A percentile compares a stretch with the other conserved stretches of the same genome.
phyloP scores from a whole-genome alignment of 2,113 vertebrate species.

The Pan paniscus region DNA sequence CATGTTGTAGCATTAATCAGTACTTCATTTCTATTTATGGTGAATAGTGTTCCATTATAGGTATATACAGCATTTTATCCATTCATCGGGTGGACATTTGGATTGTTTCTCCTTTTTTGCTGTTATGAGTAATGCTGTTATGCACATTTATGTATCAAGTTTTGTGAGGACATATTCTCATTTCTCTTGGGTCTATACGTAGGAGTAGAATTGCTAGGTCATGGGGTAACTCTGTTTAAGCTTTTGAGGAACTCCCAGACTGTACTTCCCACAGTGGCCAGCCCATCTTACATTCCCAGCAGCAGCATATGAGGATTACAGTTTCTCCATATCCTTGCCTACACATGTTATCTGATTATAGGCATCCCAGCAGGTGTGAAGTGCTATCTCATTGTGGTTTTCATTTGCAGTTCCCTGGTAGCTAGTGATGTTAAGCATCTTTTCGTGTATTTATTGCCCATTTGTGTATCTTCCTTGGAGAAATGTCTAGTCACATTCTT shows the following conservation, averaged over 20 bases:
- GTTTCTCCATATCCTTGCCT: background rate
- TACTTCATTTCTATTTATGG: background rate
- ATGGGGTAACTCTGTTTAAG: background rate
- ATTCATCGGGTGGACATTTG: background rate
- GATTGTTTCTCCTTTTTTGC: background rate
- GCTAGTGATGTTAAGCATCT: background rate
- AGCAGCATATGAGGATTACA: background rate
- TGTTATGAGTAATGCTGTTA: background rate
- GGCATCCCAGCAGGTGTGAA: background rate
- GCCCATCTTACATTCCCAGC: background rate
- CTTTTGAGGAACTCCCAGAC: background rate
- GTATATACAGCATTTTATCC: background rate
- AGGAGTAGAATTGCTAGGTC: background rate
- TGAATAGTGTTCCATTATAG: background rate
- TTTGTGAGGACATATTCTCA: background rate
- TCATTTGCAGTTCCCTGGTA: background rate
- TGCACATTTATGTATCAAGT: background rate
- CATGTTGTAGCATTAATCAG: background rate
- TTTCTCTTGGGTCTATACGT: background rate
- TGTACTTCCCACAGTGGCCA: background rate
- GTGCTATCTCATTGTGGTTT: background rate
- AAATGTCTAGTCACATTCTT: background rate
- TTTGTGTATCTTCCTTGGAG: background rate
- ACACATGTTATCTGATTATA: background rate
- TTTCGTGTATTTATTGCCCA: background rate